These are phyloP conservation scores for Prietella phreatophila DNA, from an alignment of 2,113 vertebrate species.

Conservation along the genomic window DNA sequence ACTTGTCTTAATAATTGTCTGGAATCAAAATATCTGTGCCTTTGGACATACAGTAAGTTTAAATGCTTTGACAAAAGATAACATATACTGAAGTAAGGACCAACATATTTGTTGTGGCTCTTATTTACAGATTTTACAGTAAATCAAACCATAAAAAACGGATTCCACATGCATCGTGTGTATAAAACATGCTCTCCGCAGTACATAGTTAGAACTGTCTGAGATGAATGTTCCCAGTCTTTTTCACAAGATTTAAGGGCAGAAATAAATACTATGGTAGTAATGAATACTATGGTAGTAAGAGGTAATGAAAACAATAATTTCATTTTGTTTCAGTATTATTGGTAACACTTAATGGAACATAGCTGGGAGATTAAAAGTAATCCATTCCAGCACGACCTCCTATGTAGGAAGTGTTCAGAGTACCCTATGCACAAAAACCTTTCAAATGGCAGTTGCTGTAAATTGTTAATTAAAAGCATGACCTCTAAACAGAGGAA, in stretches of 20 bases:
- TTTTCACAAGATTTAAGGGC: not conserved
- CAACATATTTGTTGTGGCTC: not conserved
- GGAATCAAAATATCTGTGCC: constrained; percentile 44
- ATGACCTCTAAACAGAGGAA: not conserved
- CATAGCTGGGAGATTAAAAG: not conserved
- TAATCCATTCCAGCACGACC: not conserved
- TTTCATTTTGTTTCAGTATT: not conserved
- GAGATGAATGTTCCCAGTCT: not conserved
- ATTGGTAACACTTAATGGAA: not conserved
- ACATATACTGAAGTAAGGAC: not conserved
- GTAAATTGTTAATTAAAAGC: not conserved
- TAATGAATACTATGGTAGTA: not conserved
- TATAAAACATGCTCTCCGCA: constrained; percentile 20
- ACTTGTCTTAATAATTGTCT: constrained; percentile 56
- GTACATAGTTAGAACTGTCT: not conserved
- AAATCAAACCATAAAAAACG: not conserved
- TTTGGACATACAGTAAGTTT: not conserved
- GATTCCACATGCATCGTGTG: constrained; percentile 15
- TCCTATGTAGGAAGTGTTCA: not conserved
- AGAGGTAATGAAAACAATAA: not conserved
- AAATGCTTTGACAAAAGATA: not conserved
- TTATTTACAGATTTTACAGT: constrained; percentile 13
- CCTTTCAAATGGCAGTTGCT: not conserved
- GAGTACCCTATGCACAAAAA: not conserved
- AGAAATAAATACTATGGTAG: not conserved